Evolutionary conservation across 2,113 vertebrate species (phyloP).

Genomic region (Zapus hudsonius): DNA sequence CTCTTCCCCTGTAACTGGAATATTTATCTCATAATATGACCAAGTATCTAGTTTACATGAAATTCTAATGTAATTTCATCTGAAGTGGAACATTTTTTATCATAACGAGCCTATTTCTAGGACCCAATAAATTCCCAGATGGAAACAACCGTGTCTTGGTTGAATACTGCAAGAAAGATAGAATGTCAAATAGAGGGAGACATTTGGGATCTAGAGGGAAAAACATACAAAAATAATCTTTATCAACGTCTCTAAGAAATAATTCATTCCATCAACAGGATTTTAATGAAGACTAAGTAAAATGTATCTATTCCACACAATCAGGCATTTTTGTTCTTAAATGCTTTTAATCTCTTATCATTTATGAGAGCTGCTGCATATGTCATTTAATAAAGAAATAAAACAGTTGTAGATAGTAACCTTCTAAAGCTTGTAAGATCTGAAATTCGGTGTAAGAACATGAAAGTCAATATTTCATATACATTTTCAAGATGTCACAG

Average conservation of each 20-base stretch:
- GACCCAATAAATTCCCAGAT: conserved; percentile 45
- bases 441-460: background rate
- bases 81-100: conserved; percentile 51
- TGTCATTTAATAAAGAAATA: no score
- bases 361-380: background rate
- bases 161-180: background rate
- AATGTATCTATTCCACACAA: background rate
- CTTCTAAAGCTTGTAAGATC: background rate
- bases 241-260: background rate
- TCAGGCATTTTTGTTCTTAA: no score
- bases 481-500: background rate
- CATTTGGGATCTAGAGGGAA: background rate
- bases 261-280: background rate
- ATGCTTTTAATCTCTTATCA: no score
- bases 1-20: background rate
- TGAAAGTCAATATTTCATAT: background rate
- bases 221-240: background rate
- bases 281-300: conserved; percentile 27
- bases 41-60: background rate
- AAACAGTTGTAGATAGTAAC: background rate
- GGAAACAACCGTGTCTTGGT: background rate
- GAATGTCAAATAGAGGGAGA: background rate
- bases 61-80: conserved; percentile 54
- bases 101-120: conserved; percentile 42
- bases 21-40: conserved; percentile 49